phyloP scores from a whole-genome alignment of 2,113 vertebrate species.

The Donacobius atricapilla region DNA sequence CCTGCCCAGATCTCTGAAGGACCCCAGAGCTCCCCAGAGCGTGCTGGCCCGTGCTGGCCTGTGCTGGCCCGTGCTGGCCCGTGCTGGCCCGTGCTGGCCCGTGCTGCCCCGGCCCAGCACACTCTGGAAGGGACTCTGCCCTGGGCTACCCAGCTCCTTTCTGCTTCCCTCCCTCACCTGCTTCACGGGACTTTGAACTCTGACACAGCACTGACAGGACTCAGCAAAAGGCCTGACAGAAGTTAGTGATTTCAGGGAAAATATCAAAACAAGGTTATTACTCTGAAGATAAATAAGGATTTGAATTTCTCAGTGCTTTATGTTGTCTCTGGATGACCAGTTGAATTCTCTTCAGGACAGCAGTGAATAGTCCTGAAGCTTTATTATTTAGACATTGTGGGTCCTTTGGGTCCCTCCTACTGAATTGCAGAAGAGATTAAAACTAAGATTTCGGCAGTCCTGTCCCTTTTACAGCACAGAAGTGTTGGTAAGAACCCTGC shows the following conservation, averaged over 20 bases:
- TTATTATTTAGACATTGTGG: background rate
- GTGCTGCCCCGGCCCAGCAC: no score
- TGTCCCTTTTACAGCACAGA: background rate
- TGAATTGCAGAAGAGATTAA: background rate
- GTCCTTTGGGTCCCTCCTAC: background rate
- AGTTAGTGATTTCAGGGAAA: background rate
- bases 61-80: no score
- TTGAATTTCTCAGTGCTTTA: background rate
- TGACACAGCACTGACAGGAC: background rate
- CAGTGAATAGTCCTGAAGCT: background rate
- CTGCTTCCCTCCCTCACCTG: background rate
- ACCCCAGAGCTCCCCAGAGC: background rate
- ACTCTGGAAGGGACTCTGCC: rapidly evolving
- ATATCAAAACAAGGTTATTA: background rate
- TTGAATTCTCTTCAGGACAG: background rate
- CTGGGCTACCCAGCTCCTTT: background rate
- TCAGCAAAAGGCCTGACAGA: background rate
- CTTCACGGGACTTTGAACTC: background rate
- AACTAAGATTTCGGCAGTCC: background rate
- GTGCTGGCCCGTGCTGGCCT: background rate
- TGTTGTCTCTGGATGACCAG: background rate
- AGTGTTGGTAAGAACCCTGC: background rate
- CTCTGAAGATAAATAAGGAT: background rate
- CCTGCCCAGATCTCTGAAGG: background rate
- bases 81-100: no score